Percentiles rank a stretch among this genome's conserved stretches.
phyloP scores from a whole-genome alignment of 92 coral and sea anemone species.

The Parazoanthus darwini region DNA sequence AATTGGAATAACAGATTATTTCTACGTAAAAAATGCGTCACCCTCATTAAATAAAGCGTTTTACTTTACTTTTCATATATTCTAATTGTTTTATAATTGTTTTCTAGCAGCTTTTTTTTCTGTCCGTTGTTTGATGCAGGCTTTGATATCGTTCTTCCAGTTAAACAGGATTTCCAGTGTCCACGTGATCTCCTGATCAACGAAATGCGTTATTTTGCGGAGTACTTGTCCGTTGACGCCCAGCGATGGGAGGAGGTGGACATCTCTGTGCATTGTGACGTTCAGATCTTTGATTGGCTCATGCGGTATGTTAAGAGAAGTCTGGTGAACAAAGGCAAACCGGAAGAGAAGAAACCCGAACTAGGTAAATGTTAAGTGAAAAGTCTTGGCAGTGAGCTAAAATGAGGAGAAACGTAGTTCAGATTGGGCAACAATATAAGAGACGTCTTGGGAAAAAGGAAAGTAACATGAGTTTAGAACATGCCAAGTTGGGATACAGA shows the following conservation, averaged over 20 bases:
- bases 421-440: too few species aligned
- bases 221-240: constrained; percentile 91
- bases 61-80: too few species aligned
- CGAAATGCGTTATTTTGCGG: constrained; percentile 97
- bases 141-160: constrained; percentile 41
- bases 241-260: constrained; percentile 99
- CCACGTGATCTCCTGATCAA: constrained; percentile 92
- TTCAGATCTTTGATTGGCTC: constrained; percentile 99
- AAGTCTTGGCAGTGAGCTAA: neutral
- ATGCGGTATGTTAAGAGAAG: constrained; percentile 94
- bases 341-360: constrained; percentile 59
- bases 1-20: too few species aligned
- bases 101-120: too few species aligned
- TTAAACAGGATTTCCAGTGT: constrained; percentile 93
- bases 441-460: too few species aligned
- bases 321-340: constrained; percentile 57
- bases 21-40: too few species aligned
- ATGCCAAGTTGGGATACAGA: too few species aligned
- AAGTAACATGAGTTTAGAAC: too few species aligned
- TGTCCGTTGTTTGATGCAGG: neutral
- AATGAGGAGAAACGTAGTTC: neutral
- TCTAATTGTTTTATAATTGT: neutral
- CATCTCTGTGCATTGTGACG: constrained; percentile 98
- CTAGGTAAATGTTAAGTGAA: constrained; percentile 62
- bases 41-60: too few species aligned